These are phyloP conservation scores for Branchipolynoe longqiensis DNA, from an alignment of 2,888 invertebrate genomes.

Conservation along the genomic window DNA sequence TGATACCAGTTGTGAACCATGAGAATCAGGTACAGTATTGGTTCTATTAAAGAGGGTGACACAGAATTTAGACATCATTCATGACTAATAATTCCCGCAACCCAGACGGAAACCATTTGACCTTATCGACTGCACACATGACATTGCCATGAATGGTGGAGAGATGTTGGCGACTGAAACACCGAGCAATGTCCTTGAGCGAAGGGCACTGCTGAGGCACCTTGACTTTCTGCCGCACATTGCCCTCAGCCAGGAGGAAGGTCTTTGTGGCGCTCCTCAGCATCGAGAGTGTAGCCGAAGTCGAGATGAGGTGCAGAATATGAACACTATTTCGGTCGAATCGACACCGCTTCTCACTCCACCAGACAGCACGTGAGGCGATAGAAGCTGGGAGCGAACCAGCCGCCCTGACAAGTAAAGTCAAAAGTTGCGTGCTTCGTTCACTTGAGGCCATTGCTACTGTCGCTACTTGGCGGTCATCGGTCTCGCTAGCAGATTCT, in stretches of 20 bases:
- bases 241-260: conserved; percentile 14
- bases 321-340: conserved; percentile 3
- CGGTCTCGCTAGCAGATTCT: not conserved
- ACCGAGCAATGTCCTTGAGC: conserved; percentile 31
- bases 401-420: not conserved
- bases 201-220: conserved; percentile 4
- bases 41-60: too few relatives aligned
- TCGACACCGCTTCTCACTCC: not conserved
- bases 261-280: conserved; percentile 20
- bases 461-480: not conserved
- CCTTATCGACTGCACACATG: conserved; percentile 36
- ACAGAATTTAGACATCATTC: conserved; percentile 44
- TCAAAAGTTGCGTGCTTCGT: conserved; percentile 20
- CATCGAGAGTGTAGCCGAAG: conserved; percentile 17
- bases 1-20: too few relatives aligned
- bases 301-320: conserved; percentile 6
- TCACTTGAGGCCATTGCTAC: not conserved
- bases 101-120: conserved; percentile 14
- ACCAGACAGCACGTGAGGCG: conserved; percentile 9
- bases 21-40: too few relatives aligned
- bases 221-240: not conserved
- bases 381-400: not conserved
- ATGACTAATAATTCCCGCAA: conserved; percentile 8
- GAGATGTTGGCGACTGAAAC: not conserved
- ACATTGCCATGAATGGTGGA: conserved; percentile 24